Evolutionary conservation across 2,888 invertebrate species (phyloP).

Genomic region (Dicycla oo): DNA sequence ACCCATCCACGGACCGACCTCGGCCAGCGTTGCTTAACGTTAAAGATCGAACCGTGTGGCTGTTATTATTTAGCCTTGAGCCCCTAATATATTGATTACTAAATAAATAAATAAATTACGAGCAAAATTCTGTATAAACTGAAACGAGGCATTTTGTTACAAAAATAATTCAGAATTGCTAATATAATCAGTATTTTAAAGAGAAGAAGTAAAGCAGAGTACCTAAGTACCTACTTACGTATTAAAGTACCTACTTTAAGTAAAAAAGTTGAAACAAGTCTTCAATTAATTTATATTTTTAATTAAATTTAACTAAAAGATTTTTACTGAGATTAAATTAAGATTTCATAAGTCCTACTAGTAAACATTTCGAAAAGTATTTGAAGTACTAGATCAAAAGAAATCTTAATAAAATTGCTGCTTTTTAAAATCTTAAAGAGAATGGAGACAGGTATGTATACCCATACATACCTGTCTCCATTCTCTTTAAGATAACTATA

Average conservation of each 20-base stretch:
- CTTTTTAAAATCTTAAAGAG: too few species aligned
- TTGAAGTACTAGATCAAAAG: slow-evolving; percentile 25
- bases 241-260: background rate
- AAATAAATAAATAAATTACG: background rate
- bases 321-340: background rate
- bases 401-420: slow-evolving; percentile 6
- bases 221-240: background rate
- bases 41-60: too few species aligned
- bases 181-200: background rate
- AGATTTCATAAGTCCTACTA: slow-evolving; percentile 5
- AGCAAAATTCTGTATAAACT: background rate
- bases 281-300: slow-evolving; percentile 1
- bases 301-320: background rate
- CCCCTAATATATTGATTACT: background rate
- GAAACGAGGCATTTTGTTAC: background rate
- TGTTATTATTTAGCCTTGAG: too few species aligned
- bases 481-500: background rate
- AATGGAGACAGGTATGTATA: too few species aligned
- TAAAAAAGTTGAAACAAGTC: background rate
- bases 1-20: too few species aligned
- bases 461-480: too few species aligned
- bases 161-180: background rate
- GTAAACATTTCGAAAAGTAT: slow-evolving; percentile 21
- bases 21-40: too few species aligned
- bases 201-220: background rate